Evolutionary conservation across 2,113 vertebrate species (phyloP).

Genomic region (Ceyx cyanopectus): DNA sequence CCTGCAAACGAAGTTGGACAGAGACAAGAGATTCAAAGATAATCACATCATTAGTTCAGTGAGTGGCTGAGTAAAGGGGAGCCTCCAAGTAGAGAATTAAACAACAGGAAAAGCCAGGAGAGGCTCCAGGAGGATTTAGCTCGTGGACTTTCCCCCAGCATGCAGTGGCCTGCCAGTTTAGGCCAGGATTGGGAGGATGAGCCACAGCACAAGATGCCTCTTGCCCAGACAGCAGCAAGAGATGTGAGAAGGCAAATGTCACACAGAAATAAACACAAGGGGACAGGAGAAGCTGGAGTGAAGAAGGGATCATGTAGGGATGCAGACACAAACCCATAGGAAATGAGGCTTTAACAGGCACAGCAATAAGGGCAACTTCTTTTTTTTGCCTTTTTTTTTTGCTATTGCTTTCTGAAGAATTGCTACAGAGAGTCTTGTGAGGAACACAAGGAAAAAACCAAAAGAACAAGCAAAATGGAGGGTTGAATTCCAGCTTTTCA

Average conservation of each 20-base stretch:
- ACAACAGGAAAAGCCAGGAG: neutral
- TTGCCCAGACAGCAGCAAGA: neutral
- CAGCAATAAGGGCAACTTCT: neutral
- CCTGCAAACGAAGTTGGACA: neutral
- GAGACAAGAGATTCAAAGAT: constrained; percentile 13
- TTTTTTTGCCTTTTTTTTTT: neutral
- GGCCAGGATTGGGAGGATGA: neutral
- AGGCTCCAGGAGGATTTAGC: neutral
- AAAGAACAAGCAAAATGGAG: neutral
- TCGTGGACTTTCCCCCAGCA: neutral
- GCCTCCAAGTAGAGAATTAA: neutral
- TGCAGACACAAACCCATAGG: neutral
- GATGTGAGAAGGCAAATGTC: neutral
- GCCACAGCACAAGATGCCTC: neutral
- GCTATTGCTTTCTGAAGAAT: constrained; percentile 5
- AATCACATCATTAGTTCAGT: neutral
- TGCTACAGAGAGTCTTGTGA: neutral
- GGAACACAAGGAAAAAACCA: neutral
- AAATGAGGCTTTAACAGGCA: neutral
- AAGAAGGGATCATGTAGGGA: neutral
- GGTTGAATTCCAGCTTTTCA: neutral
- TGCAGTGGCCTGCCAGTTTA: fast-evolving
- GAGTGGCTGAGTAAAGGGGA: neutral
- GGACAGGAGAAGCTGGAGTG: neutral
- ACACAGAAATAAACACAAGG: neutral